Evolutionary conservation across 2,888 invertebrate species (phyloP).

Genomic region (Agrenia bidenticulata): DNA sequence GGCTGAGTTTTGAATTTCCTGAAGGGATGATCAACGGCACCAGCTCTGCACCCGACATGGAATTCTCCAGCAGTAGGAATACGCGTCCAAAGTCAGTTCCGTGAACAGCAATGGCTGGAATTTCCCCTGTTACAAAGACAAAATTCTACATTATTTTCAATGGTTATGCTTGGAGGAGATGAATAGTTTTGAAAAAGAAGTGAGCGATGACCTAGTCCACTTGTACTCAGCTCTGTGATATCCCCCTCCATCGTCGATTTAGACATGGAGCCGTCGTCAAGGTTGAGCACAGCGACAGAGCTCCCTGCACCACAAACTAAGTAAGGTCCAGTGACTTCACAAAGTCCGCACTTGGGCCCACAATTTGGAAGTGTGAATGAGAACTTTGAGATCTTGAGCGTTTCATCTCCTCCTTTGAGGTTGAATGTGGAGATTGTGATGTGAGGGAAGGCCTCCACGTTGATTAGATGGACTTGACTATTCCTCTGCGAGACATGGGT

Average conservation of each 20-base stretch:
- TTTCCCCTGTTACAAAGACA: slow-evolving; percentile 4
- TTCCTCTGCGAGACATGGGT: slow-evolving; percentile 34
- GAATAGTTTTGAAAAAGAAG: too few relatives aligned
- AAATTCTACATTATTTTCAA: too few relatives aligned
- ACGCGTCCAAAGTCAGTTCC: slow-evolving; percentile 34
- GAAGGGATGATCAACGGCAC: slow-evolving; percentile 34
- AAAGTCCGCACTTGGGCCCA: slow-evolving; percentile 14
- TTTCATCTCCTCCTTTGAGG: too few relatives aligned
- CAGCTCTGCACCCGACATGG: slow-evolving; percentile 42
- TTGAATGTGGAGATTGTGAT: slow-evolving; percentile 19
- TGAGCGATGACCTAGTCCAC: slow-evolving; percentile 21
- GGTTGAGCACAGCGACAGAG: slow-evolving; percentile 32
- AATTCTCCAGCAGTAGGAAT: slow-evolving; percentile 43
- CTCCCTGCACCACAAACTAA: slow-evolving; percentile 38
- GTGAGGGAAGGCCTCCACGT: slow-evolving; percentile 22
- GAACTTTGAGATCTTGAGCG: too few relatives aligned
- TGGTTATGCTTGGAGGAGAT: too few relatives aligned
- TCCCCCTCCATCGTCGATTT: slow-evolving; percentile 26
- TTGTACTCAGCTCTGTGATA: slow-evolving; percentile 21
- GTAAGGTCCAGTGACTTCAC: slow-evolving; percentile 38
- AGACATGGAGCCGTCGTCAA: slow-evolving; percentile 40
- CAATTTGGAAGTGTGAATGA: background rate
- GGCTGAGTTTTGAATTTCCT: slow-evolving; percentile 20
- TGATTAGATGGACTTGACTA: slow-evolving; percentile 30
- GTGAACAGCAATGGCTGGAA: slow-evolving; percentile 32